Evolutionary conservation across 2,888 invertebrate genomes (phyloP).

Genomic region (Eupithecia dodoneata): DNA sequence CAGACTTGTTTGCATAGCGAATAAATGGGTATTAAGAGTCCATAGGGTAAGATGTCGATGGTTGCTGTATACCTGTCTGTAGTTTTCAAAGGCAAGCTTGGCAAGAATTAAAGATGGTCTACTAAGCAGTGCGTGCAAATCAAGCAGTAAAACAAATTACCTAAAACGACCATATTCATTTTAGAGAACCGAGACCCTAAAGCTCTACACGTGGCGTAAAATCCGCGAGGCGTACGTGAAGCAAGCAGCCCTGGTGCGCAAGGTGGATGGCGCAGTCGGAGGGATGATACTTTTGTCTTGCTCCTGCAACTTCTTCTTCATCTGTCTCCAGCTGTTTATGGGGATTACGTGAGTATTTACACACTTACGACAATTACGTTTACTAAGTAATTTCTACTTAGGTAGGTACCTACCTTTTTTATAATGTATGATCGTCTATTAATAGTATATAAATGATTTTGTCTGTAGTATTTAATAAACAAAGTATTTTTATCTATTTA

Average conservation of each 20-base stretch:
- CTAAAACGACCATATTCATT: not conserved
- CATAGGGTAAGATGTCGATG: too few species aligned
- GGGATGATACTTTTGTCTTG: constrained; percentile 85
- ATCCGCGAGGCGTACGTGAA: constrained; percentile 86
- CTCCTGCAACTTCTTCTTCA: constrained; percentile 87
- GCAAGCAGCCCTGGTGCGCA: constrained; percentile 83
- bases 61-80: not conserved
- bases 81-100: not conserved
- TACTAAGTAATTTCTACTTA: too few species aligned
- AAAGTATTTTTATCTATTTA: too few species aligned
- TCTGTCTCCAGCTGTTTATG: constrained; percentile 88
- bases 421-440: too few species aligned
- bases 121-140: too few species aligned
- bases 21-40: too few species aligned
- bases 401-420: too few species aligned
- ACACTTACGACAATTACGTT: too few species aligned
- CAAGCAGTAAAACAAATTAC: not conserved
- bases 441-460: too few species aligned
- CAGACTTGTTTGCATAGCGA: too few species aligned
- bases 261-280: constrained; percentile 84
- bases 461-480: too few species aligned
- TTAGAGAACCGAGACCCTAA: constrained; percentile 52
- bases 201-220: constrained; percentile 81
- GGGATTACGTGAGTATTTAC: constrained; percentile 82
- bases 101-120: not conserved